phyloP scores from a whole-genome alignment of 2,888 invertebrate species.

The Cactoblastis cactorum region DNA sequence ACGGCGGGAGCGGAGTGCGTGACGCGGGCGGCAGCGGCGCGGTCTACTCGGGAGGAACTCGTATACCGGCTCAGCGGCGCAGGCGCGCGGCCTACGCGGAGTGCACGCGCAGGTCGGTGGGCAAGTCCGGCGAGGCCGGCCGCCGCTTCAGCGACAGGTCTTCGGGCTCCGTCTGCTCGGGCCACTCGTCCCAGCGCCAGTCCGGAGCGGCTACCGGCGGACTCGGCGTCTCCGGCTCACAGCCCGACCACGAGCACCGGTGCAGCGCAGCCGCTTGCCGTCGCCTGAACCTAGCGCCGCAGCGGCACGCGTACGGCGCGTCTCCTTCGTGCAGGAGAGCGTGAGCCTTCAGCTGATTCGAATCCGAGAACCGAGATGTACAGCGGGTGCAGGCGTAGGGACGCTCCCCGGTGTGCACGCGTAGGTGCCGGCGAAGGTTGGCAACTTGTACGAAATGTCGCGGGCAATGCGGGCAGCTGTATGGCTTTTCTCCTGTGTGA shows the following conservation, averaged over 20 bases:
- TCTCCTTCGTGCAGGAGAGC: constrained; percentile 93
- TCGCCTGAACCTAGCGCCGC: constrained; percentile 88
- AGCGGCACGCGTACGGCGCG: constrained; percentile 92
- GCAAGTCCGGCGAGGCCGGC: constrained; percentile 72
- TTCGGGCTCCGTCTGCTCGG: constrained; percentile 95
- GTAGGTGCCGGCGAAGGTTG: constrained; percentile 90
- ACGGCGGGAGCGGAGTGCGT: too few species aligned
- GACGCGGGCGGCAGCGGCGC: constrained; percentile 41
- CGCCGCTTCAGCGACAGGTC: constrained; percentile 87
- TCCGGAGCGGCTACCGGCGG: constrained; percentile 66
- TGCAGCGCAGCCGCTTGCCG: constrained; percentile 93
- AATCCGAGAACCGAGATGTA: constrained; percentile 92
- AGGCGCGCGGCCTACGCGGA: constrained; percentile 61
- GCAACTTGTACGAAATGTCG: constrained; percentile 96
- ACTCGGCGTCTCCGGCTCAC: constrained; percentile 62
- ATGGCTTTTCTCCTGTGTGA: constrained; percentile 96
- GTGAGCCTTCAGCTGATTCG: constrained; percentile 95
- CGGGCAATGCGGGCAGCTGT: constrained; percentile 94
- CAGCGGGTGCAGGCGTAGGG: constrained; percentile 94
- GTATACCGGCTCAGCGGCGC: constrained; percentile 82
- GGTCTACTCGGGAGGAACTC: constrained; percentile 84
- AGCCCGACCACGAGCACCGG: constrained; percentile 82
- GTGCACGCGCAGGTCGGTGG: constrained; percentile 73
- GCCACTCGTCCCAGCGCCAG: constrained; percentile 77
- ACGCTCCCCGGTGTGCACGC: constrained; percentile 95